phyloP scores from a whole-genome alignment of 2,888 invertebrate genomes.

The Lordiphosa andalusiaca region DNA sequence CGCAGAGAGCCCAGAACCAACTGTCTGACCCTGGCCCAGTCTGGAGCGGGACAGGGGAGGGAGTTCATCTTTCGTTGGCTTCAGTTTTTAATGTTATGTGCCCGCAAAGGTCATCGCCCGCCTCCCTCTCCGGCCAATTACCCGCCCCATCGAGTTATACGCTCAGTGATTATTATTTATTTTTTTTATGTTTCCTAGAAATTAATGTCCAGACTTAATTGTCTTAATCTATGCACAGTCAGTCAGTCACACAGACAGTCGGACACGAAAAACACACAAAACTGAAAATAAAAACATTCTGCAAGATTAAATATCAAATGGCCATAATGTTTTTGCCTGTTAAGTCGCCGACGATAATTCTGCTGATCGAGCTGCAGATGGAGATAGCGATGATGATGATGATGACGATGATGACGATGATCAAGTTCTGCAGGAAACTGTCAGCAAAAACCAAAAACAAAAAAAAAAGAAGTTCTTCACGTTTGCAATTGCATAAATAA shows the following conservation, averaged over 20 bases:
- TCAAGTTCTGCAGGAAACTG: no score
- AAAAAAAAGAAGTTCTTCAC: no score
- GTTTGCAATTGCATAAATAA: no score
- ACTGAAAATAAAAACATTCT: constrained; percentile 8
- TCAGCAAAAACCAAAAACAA: no score
- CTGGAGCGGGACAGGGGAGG: not conserved
- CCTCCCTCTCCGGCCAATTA: no score
- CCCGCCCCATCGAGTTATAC: no score
- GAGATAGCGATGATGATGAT: no score
- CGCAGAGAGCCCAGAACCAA: not conserved
- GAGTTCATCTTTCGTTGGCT: not conserved
- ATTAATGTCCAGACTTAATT: constrained; percentile 39
- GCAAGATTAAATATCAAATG: constrained; percentile 12
- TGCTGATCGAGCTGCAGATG: constrained; percentile 1
- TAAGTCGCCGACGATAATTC: constrained; percentile 1
- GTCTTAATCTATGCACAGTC: constrained; percentile 34
- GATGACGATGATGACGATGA: no score
- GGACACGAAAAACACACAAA: constrained; percentile 5
- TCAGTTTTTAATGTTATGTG: no score
- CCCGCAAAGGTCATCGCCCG: no score
- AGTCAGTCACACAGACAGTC: not conserved
- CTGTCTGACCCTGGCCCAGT: constrained; percentile 5
- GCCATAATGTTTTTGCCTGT: constrained; percentile 6
- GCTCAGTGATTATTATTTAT: not conserved
- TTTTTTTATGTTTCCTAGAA: constrained; percentile 43